phyloP scores from a whole-genome alignment of 2,113 vertebrate species.

The Azemiops feae region DNA sequence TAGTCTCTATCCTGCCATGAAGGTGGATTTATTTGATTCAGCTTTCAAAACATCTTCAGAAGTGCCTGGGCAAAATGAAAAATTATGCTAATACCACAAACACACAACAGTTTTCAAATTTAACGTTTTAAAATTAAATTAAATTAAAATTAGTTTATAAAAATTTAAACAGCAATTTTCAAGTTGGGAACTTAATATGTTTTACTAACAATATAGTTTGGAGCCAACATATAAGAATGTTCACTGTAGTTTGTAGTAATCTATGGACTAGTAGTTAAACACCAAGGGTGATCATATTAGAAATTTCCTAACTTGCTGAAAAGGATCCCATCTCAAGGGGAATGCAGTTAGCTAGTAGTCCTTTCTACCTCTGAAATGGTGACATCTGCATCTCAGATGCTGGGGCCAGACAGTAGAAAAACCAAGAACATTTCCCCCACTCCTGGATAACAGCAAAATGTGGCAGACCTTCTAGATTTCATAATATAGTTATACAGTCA shows the following conservation, averaged over 20 bases:
- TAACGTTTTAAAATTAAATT: neutral
- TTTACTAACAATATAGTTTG: neutral
- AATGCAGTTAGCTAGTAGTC: too few relatives aligned
- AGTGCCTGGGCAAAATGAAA: neutral
- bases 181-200: neutral
- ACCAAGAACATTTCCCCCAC: accelerated
- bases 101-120: neutral
- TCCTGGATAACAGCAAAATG: neutral
- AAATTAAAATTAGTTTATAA: neutral
- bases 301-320: neutral
- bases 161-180: neutral
- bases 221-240: neutral
- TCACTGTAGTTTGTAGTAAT: neutral
- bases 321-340: neutral
- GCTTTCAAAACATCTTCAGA: neutral
- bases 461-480: neutral
- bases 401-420: neutral
- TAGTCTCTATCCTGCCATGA: neutral
- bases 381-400: neutral
- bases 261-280: neutral
- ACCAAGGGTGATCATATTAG: neutral
- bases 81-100: neutral
- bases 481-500: neutral
- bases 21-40: neutral
- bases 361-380: too few relatives aligned